These are phyloP conservation scores for Xenentodon cancila DNA, from an alignment of 2,797 vertebrate genomes.

Conservation along the genomic window DNA sequence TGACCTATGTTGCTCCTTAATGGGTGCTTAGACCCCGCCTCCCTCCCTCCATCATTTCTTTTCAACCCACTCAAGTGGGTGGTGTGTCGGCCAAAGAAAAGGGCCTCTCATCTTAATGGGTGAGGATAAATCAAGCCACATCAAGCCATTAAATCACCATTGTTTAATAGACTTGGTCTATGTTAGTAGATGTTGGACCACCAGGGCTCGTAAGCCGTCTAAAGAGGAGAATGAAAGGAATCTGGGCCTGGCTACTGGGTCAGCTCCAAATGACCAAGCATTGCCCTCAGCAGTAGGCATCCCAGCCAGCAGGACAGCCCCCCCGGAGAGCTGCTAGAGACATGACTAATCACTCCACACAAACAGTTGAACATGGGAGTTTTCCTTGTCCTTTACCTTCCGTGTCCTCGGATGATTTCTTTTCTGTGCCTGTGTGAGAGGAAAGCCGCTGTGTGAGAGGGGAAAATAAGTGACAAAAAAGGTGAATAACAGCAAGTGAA, in stretches of 20 bases:
- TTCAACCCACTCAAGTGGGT: slow-evolving; percentile 24
- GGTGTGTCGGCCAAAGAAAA: slow-evolving; percentile 36
- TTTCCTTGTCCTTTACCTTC: slow-evolving; percentile 27
- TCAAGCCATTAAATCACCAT: slow-evolving; percentile 61
- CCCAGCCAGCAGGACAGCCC: slow-evolving; percentile 31
- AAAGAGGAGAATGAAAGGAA: slow-evolving; percentile 25
- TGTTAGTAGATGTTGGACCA: slow-evolving; percentile 42
- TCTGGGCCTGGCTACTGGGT: slow-evolving; percentile 29
- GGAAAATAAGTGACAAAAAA: slow-evolving; percentile 14
- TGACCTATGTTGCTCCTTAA: slow-evolving; percentile 36
- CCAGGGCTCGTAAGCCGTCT: slow-evolving; percentile 28
- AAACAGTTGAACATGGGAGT: slow-evolving; percentile 28
- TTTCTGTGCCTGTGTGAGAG: slow-evolving; percentile 25
- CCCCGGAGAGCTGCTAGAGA: slow-evolving; percentile 54
- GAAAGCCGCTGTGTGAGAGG: not conserved
- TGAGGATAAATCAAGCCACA: slow-evolving; percentile 62
- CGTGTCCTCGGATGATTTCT: slow-evolving; percentile 17
- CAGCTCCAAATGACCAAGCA: slow-evolving; percentile 36
- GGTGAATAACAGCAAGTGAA: slow-evolving; percentile 6
- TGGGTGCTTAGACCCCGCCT: slow-evolving; percentile 17
- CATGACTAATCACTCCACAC: slow-evolving; percentile 65
- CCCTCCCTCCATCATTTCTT: slow-evolving; percentile 16
- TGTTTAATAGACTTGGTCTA: slow-evolving; percentile 50
- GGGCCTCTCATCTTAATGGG: slow-evolving; percentile 51
- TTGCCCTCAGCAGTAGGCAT: slow-evolving; percentile 33